Conservation (phyloP, 2,797 vertebrate species). For the Cetoscarus ocellatus region DNA sequence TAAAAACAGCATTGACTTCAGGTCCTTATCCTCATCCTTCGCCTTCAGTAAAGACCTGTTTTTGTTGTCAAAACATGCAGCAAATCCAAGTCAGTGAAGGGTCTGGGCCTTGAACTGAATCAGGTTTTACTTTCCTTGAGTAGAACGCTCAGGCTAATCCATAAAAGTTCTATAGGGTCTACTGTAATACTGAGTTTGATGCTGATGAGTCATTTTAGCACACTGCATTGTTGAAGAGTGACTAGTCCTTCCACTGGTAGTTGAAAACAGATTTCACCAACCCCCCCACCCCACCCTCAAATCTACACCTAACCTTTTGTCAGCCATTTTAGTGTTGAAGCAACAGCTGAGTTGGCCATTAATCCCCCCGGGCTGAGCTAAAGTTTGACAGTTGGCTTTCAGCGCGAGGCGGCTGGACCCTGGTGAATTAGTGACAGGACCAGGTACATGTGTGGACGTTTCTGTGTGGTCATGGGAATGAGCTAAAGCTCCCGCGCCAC, state of each 20-base stretch:
- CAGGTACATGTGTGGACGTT: slow-evolving; percentile 56
- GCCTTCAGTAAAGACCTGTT: too few relatives aligned
- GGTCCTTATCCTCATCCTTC: too few relatives aligned
- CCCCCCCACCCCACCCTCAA: slow-evolving; percentile 22
- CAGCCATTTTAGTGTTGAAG: slow-evolving; percentile 74
- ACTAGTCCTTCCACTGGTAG: slow-evolving; percentile 24
- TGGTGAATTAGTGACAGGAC: slow-evolving; percentile 68
- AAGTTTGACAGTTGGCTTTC: slow-evolving; percentile 64
- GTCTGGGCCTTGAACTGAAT: too few relatives aligned
- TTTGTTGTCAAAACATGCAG: too few relatives aligned
- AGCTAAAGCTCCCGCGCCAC: slow-evolving; percentile 68
- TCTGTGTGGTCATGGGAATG: slow-evolving; percentile 57
- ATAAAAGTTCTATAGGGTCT: slow-evolving; percentile 2
- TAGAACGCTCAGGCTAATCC: slow-evolving; percentile 9
- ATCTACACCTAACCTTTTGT: slow-evolving; percentile 76
- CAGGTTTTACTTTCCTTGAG: slow-evolving; percentile 11
- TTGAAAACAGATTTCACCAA: slow-evolving; percentile 55
- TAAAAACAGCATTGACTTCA: too few relatives aligned
- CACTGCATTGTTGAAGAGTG: slow-evolving; percentile 40
- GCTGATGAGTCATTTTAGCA: slow-evolving; percentile 39
- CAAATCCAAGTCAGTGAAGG: too few relatives aligned
- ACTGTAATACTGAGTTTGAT: slow-evolving; percentile 2
- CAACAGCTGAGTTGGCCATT: slow-evolving; percentile 81
- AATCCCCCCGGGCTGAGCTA: slow-evolving; percentile 64
- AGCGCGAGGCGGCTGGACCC: slow-evolving; percentile 27